These are phyloP conservation scores for Spodoptera littoralis DNA, from an alignment of 2,888 invertebrate species.

Conservation along the genomic window DNA sequence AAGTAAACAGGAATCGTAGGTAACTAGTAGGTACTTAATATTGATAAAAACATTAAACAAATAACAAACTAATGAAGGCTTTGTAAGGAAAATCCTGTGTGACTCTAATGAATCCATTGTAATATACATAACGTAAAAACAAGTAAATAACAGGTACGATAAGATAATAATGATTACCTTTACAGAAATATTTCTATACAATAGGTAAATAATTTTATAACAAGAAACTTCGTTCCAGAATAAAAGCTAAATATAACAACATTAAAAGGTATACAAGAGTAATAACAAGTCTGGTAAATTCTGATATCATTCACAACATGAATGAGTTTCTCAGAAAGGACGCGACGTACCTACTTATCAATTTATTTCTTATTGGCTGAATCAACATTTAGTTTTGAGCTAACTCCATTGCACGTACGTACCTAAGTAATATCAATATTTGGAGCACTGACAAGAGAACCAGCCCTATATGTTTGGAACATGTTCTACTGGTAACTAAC, in stretches of 20 bases:
- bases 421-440: conserved; percentile 39
- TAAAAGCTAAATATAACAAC: conserved; percentile 28
- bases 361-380: conserved; percentile 45
- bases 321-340: conserved; percentile 43
- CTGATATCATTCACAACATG: conserved; percentile 39
- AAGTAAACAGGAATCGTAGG: too few species aligned
- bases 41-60: conserved; percentile 12
- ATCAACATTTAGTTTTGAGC: conserved; percentile 50
- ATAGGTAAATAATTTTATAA: too few species aligned
- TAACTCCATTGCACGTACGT: conserved; percentile 35
- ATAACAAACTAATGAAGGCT: conserved; percentile 7
- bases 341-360: conserved; percentile 39
- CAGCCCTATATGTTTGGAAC: conserved; percentile 41
- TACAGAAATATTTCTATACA: not conserved
- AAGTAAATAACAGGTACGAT: not conserved
- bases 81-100: conserved; percentile 11
- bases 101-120: conserved; percentile 21
- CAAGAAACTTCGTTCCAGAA: not conserved
- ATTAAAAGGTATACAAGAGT: conserved; percentile 20
- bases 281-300: conserved; percentile 34
- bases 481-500: conserved; percentile 12
- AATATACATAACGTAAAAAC: conserved; percentile 1
- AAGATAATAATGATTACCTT: not conserved
- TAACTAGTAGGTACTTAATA: not conserved
- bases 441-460: conserved; percentile 24